Percentiles rank a stretch among this genome's conserved stretches.
These are phyloP conservation scores for Todiramphus chloris DNA, from an alignment of 2,113 vertebrate genomes.

Conservation along the genomic window DNA sequence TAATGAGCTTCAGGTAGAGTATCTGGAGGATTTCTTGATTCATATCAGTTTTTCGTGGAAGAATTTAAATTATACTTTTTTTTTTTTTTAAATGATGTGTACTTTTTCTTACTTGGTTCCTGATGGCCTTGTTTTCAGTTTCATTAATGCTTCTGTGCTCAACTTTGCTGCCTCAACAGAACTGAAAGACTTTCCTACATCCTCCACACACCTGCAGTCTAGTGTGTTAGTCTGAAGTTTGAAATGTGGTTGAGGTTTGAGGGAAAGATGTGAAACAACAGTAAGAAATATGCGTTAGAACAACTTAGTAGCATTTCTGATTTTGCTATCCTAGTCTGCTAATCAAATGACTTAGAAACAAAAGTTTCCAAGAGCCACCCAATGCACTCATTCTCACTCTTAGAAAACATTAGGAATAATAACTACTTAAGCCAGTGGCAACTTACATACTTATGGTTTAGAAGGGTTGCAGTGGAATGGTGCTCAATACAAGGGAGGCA, in stretches of 20 bases:
- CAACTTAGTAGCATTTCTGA: not conserved
- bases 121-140: not conserved
- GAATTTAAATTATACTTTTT: not conserved
- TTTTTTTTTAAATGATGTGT: not conserved
- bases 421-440: not conserved
- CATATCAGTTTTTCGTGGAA: not conserved
- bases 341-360: not conserved
- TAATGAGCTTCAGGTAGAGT: not conserved
- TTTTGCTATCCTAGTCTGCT: not conserved
- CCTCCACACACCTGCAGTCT: constrained; percentile 28
- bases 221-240: not conserved
- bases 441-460: not conserved
- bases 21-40: not conserved
- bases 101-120: not conserved
- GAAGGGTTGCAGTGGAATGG: not conserved
- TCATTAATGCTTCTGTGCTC: not conserved
- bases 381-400: not conserved
- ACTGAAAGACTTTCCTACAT: constrained; percentile 23
- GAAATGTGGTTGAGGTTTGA: not conserved
- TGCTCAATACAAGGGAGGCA: not conserved
- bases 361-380: not conserved
- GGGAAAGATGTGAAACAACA: not conserved
- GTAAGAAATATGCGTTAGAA: not conserved
- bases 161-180: not conserved
- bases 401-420: not conserved